Conservation (phyloP, 64 coral and sea anemone species). For the Stylophora pistillata region DNA sequence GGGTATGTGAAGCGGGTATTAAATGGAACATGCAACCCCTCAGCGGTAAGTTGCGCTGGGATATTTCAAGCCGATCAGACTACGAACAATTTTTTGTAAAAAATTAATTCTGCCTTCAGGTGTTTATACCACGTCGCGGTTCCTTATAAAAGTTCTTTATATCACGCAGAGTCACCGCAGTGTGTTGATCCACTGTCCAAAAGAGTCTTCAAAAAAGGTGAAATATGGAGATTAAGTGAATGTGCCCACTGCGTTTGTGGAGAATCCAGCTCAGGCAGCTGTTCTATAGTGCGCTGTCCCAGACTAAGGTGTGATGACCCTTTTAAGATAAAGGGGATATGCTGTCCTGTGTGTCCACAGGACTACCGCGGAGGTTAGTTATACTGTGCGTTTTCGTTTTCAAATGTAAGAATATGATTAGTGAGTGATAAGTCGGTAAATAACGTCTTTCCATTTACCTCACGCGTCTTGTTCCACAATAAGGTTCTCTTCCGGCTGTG, state of each 20-base stretch:
- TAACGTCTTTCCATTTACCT: background rate
- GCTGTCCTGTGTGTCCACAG: conserved; percentile 61
- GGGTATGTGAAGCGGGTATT: background rate
- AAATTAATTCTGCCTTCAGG: too few relatives aligned
- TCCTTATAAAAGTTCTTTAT: background rate
- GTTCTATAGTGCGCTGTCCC: conserved; percentile 54
- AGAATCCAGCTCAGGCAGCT: conserved; percentile 37
- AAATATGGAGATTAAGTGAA: conserved; percentile 71
- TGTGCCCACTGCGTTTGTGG: conserved; percentile 72
- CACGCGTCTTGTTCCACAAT: too few relatives aligned
- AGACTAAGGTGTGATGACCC: conserved; percentile 44
- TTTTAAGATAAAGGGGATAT: conserved; percentile 66
- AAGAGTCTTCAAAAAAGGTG: conserved; percentile 12
- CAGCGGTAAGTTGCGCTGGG: background rate
- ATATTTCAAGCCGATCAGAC: too few relatives aligned
- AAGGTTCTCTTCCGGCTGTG: too few relatives aligned
- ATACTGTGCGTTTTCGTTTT: background rate
- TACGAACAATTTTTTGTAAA: too few relatives aligned
- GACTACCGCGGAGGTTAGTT: conserved; percentile 58
- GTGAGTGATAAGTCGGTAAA: background rate
- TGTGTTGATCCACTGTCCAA: conserved; percentile 39
- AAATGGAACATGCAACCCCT: background rate
- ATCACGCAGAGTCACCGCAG: conserved; percentile 49
- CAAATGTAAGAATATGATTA: too few relatives aligned
- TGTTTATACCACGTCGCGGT: too few relatives aligned